Base-by-base conservation (phyloP, 2,888 invertebrate genomes). In the Diaperis boleti region DNA sequence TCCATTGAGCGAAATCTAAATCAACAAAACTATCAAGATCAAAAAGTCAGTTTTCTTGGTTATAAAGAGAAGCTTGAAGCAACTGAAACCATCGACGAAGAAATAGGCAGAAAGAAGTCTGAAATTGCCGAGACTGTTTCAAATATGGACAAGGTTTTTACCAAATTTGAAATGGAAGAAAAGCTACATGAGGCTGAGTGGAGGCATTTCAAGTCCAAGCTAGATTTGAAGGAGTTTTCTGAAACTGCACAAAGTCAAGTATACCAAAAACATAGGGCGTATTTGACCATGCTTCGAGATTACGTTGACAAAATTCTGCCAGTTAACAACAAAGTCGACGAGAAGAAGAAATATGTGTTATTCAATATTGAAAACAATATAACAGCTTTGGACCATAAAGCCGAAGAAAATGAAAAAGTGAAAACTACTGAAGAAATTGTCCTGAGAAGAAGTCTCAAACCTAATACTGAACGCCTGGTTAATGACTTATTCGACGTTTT, bases 21-120 rank as follows among this genome's bases (percentile, higher is more conserved):
- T 10, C 15, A 11, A 7, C 22, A 44, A 15, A 57, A 44, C 33
- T 63, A 65, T 14, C 65, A 72, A 13, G 59, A 62, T n/a, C 37
- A 65, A 13, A 57, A 67, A 17, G 65, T 64, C 18, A 35, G 8
- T 10, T 20, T 42, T 10, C 20, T 44, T 8, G 4, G 18, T 6
- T 52, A 29, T 14, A 52, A 59, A 33, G 10, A n/a, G 6, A 41
- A 39, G 8, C 5, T 62, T 0, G 35, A 52, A 8, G n/a, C 37
- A 6, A 44, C 57, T n/a, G 57, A 62, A 29, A 52, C 33, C n/a
- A 6, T 37, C 2, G 14, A 18, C 11, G 35, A 52, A 5, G 44
- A 49, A 5, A 14, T 62, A 2, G 5, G 10, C 4, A 2, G 35
- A 8, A 62, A 52, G 31, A 57, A 57, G 15, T 5, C 29, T 0